Evolutionary conservation across 2,113 vertebrate species (phyloP).

Genomic region (Saguinus midas): DNA sequence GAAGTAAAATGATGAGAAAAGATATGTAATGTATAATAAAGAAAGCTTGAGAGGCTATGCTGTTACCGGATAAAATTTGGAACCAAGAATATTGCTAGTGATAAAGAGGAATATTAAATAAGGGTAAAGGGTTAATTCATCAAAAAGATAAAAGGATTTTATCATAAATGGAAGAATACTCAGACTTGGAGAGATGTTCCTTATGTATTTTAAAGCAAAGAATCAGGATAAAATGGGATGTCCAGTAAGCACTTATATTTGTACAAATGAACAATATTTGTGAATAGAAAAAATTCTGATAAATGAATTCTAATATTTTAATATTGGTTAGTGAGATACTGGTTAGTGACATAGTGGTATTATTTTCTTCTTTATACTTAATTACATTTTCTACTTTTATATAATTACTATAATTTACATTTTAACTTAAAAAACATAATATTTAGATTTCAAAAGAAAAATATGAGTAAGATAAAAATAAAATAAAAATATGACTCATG

Average conservation of each 20-base stretch:
- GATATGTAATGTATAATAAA: not conserved
- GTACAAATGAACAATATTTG: not conserved
- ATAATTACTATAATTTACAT: not conserved
- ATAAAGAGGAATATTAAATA: not conserved
- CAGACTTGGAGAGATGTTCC: not conserved
- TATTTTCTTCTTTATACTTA: not conserved
- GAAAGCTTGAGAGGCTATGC: not conserved
- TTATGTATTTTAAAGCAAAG: not conserved
- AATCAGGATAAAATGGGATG: not conserved
- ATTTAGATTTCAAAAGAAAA: not conserved
- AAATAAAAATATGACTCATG: not conserved
- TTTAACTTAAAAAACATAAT: not conserved
- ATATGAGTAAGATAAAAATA: not conserved
- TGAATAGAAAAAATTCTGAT: not conserved
- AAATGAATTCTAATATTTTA: not conserved
- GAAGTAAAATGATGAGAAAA: not conserved
- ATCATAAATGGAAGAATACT: not conserved
- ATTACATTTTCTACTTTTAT: not conserved
- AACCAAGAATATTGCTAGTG: not conserved
- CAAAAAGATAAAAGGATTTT: not conserved
- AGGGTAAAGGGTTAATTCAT: not conserved
- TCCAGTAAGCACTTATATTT: not conserved
- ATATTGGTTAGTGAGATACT: not conserved
- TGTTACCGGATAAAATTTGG: not conserved
- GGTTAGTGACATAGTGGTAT: not conserved